phyloP scores from a whole-genome alignment of 2,797 vertebrate genomes.

The Ateles fusciceps region DNA sequence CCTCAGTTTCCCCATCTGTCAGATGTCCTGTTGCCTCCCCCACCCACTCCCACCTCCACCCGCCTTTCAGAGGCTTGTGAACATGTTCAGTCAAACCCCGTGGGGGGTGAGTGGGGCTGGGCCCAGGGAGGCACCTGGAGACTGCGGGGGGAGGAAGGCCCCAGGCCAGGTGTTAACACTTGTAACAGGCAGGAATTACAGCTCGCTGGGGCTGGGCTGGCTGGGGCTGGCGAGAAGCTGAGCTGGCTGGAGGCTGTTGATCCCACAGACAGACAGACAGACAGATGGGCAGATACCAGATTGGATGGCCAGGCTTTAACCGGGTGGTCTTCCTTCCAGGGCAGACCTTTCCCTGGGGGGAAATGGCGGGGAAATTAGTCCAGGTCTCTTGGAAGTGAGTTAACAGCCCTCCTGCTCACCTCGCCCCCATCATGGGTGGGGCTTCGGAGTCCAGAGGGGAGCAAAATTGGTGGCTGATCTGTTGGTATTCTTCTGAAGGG shows the following conservation, averaged over 20 bases:
- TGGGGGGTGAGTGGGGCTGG: slow-evolving; percentile 78
- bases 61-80: slow-evolving; percentile 59
- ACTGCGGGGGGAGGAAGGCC: slow-evolving; percentile 80
- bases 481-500: not conserved
- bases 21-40: slow-evolving; percentile 29
- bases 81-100: slow-evolving; percentile 80
- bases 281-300: slow-evolving; percentile 75
- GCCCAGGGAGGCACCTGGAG: slow-evolving; percentile 79
- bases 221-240: slow-evolving; percentile 28
- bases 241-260: slow-evolving; percentile 78
- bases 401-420: not conserved
- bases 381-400: slow-evolving; percentile 26
- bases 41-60: slow-evolving; percentile 42
- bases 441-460: not conserved
- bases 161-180: slow-evolving; percentile 80
- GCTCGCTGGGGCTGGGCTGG: slow-evolving; percentile 66
- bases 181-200: slow-evolving; percentile 80
- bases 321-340: slow-evolving; percentile 66
- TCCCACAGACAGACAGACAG: slow-evolving; percentile 77
- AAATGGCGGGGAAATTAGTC: slow-evolving; percentile 1
- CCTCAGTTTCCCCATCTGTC: slow-evolving; percentile 74
- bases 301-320: slow-evolving; percentile 66
- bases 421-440: not conserved
- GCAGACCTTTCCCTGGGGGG: slow-evolving; percentile 32
- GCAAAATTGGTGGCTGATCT: not conserved